Conservation (phyloP, 2,888 invertebrate species). For the Periphyllus acericola region DNA sequence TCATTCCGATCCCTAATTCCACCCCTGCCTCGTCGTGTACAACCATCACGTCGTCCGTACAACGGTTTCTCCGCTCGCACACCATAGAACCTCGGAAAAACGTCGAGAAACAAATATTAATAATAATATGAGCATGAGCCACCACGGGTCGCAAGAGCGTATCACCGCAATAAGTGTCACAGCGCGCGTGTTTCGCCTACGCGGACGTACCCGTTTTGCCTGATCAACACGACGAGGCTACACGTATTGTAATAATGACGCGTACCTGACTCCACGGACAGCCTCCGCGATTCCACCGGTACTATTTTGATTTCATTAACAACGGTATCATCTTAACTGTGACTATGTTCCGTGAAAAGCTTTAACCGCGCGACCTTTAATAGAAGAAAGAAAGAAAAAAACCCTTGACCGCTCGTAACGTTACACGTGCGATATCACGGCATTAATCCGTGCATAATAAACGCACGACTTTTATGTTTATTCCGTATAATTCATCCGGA, state of each 20-base stretch:
- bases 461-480: not conserved
- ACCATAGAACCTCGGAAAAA: conserved; percentile 17
- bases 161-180: not conserved
- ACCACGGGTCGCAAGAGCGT: conserved; percentile 9
- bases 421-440: no score
- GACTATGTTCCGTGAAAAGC: not conserved
- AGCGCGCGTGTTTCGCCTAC: not conserved
- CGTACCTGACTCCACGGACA: not conserved
- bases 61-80: not conserved
- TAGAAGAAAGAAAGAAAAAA: no score
- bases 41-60: no score
- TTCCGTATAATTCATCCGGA: not conserved
- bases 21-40: no score
- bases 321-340: not conserved
- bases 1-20: conserved; percentile 20
- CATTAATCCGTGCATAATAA: no score
- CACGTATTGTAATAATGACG: conserved; percentile 10
- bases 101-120: conserved; percentile 41
- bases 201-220: conserved; percentile 37
- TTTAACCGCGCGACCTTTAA: not conserved
- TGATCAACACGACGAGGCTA: conserved; percentile 32
- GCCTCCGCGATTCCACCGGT: not conserved
- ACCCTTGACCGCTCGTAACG: no score
- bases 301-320: conserved; percentile 36
- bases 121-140: conserved; percentile 11